Evolutionary conservation across 2,888 invertebrate species (phyloP), one percentile per base, ranked within the genome.

Genomic region (Drymonia ruficornis): DNA sequence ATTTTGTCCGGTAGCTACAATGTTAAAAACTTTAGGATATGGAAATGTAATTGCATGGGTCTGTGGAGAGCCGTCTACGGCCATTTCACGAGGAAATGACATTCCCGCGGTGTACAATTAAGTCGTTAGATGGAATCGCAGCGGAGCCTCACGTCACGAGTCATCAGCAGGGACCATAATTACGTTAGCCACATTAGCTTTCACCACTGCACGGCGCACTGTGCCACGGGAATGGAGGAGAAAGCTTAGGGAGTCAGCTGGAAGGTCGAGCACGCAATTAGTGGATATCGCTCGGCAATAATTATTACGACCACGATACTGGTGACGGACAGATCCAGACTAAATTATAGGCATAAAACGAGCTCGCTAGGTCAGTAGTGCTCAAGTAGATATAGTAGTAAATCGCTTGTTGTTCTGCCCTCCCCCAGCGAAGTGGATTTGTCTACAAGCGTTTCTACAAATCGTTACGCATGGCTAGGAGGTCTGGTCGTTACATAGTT

Each of bases 111-210:
- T 52, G 50, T 43, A 47, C 54, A 60, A 64, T 70, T 50, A 64
- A 52, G 59, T 65, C 42, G 49, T 56, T 52, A 61, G 31, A 52
- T 23, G 40, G 51, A 13, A 52, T 46, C 46, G 19, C 49, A 49
- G n/a, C 42, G 50, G 11, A 8, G 50, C 43, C 43, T 6, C 43
- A n/a, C 11, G 43, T 6, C 43, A n/a, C 11, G 43, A 43, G 51
- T 55, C 63, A 53, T 60, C 60, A 49, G 50, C 36, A 47, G 64
- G 42, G 54, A 8, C 42, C 46, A 51, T 52, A 49, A 67, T 60
- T 53, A 60, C 67, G 48, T 12, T 31, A 57, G 40, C 15, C 36
- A 42, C 49, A 65, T 61, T 61, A 28, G 56, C 64, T 70, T 63
- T 67, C 67, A 42, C 61, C 51, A 13, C 19, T 28, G 49, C 51